Evolutionary conservation across 2,113 vertebrate genomes (phyloP), one percentile per base, ranked within the genome.

Genomic region (Typhlomys cinereus): DNA sequence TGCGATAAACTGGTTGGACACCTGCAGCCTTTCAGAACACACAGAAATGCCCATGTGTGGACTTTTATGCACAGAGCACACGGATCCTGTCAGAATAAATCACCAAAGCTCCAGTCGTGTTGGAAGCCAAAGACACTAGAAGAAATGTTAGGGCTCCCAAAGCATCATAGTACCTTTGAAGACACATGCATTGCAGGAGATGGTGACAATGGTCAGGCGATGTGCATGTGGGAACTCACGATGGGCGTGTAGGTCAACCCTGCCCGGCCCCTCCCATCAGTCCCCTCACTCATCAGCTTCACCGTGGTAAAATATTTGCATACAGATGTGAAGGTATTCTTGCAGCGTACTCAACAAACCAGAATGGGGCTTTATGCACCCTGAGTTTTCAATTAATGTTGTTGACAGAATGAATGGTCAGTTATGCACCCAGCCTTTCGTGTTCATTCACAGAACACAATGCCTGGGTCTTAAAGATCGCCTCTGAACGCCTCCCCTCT

Each of bases 381-480:
- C 87, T 95, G 95, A 92, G 93, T 96, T 96, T 96, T 96, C 96
- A 96, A 94, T 96, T 96, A 96, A 96, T 95, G 95, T 95, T 95
- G 94, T 95, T 95, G 96, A 96, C 94, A 96, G 96, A 94, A 95
- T 96, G 96, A 96, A 97, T 95, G 93, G 93, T 92, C 95, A 94
- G 92, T 97, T 97, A 89, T 96, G 91, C 94, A 66, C 88, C 44
- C 39, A 71, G 92, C 48, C 93, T 96, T 96, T 97, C 89, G 92
- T 94, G 92, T 95, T 89, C 94, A 95, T 95, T 96, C 96, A 95
- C 39, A 61, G 69, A 39, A 75, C 70, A 96, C 88, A 96, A 97
- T 96, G 79, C 90, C 87, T 50, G 93, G 85, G 36, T 94, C 91
- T 95, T 95, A 90, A 88, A 95, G 94, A 94, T 91, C 88, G 94